A percentile compares a stretch with the other conserved stretches of the same genome.
Conservation (phyloP, 2,113 vertebrate species). For the Brevimyrus niger region DNA sequence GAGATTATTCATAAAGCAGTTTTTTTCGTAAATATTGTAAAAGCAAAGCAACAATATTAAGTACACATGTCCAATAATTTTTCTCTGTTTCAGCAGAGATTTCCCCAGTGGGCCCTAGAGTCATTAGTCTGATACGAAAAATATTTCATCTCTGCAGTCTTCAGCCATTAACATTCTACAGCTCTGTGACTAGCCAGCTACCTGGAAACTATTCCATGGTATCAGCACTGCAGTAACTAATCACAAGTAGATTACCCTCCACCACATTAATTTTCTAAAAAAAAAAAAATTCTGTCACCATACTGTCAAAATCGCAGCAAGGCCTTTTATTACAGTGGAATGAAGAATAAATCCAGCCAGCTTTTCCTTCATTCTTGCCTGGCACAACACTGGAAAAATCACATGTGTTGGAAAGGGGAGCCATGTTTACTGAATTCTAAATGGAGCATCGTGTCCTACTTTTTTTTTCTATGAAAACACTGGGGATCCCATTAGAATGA, state of each 20-base stretch:
- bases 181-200: background rate
- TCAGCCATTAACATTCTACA: background rate
- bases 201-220: background rate
- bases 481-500: background rate
- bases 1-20: background rate
- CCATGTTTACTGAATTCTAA: slow-evolving; percentile 1
- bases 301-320: background rate
- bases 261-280: background rate
- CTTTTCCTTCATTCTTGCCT: background rate
- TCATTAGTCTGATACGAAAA: background rate
- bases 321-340: background rate
- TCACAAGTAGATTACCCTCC: background rate
- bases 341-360: background rate
- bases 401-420: background rate
- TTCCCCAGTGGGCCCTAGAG: background rate
- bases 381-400: background rate
- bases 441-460: background rate
- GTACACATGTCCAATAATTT: background rate
- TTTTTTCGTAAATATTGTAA: background rate
- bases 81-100: background rate
- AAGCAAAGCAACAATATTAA: background rate
- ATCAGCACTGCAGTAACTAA: background rate
- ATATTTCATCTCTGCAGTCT: background rate
- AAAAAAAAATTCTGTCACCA: background rate
- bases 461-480: background rate